These are phyloP conservation scores for Garrulus glandarius DNA, from an alignment of 2,797 vertebrate genomes.

Conservation along the genomic window DNA sequence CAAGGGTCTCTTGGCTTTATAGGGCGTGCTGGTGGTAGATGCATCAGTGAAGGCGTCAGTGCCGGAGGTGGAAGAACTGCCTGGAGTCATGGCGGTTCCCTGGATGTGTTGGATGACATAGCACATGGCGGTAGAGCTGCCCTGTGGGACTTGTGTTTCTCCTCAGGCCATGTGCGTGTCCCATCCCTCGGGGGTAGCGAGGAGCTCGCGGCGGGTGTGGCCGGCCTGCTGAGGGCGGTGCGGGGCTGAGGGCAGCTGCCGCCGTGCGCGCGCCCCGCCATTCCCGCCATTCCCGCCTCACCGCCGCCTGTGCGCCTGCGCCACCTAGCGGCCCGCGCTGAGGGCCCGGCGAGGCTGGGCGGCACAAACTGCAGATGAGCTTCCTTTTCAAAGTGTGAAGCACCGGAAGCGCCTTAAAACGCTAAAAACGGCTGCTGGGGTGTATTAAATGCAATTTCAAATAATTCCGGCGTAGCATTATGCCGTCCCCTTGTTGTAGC, in stretches of 20 bases:
- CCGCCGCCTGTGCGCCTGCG: not conserved
- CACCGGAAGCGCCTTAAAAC: rapidly evolving
- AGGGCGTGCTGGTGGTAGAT: rapidly evolving
- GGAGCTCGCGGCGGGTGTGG: not conserved
- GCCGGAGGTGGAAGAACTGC: not conserved
- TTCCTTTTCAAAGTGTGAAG: rapidly evolving
- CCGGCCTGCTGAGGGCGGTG: not conserved
- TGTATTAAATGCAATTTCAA: not conserved
- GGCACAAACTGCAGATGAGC: rapidly evolving
- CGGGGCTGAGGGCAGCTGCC: not conserved
- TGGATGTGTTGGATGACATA: rapidly evolving
- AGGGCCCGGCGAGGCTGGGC: not conserved
- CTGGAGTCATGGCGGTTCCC: too few relatives aligned
- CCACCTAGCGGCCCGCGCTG: not conserved
- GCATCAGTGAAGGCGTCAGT: not conserved
- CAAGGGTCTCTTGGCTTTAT: not conserved
- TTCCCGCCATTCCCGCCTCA: not conserved
- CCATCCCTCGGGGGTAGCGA: rapidly evolving
- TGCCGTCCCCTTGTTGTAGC: rapidly evolving
- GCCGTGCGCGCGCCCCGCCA: not conserved
- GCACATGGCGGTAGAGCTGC: not conserved
- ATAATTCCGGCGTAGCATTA: not conserved
- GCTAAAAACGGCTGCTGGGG: rapidly evolving
- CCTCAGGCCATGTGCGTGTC: rapidly evolving
- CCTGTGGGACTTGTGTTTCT: not conserved